Conservation (phyloP, 2,888 invertebrate species). For the Agrochola lota region DNA sequence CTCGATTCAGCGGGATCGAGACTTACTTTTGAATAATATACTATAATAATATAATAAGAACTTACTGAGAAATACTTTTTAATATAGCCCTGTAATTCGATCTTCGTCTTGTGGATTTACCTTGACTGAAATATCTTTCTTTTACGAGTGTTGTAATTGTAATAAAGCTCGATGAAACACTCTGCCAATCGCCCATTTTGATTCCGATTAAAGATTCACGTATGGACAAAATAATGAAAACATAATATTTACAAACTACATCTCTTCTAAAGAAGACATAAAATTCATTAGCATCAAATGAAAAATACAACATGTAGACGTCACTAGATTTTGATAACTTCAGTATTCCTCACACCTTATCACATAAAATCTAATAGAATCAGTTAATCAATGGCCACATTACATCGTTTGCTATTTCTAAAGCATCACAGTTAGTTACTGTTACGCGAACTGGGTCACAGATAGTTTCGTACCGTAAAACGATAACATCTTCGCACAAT, state of each 20-base stretch:
- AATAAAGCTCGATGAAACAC: conserved; percentile 35
- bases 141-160: conserved; percentile 13
- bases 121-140: conserved; percentile 50
- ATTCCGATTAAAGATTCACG: conserved; percentile 1
- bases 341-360: conserved; percentile 10
- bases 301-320: not conserved
- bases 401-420: conserved; percentile 57
- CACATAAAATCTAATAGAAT: conserved; percentile 38
- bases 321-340: not conserved
- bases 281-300: not conserved
- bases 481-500: conserved; percentile 70
- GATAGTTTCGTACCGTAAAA: conserved; percentile 68
- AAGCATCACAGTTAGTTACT: conserved; percentile 67
- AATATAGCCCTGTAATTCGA: conserved; percentile 49
- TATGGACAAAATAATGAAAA: not conserved
- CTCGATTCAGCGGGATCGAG: conserved; percentile 44
- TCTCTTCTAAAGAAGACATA: not conserved
- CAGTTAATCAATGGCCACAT: conserved; percentile 48
- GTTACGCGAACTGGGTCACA: conserved; percentile 69
- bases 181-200: conserved; percentile 1
- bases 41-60: too few species aligned
- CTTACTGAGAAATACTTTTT: conserved; percentile 62
- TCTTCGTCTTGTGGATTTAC: conserved; percentile 50
- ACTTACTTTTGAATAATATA: too few species aligned
- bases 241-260: not conserved